phyloP scores from a whole-genome alignment of 92 coral and sea anemone genomes.

The Pocillopora meandrina region DNA sequence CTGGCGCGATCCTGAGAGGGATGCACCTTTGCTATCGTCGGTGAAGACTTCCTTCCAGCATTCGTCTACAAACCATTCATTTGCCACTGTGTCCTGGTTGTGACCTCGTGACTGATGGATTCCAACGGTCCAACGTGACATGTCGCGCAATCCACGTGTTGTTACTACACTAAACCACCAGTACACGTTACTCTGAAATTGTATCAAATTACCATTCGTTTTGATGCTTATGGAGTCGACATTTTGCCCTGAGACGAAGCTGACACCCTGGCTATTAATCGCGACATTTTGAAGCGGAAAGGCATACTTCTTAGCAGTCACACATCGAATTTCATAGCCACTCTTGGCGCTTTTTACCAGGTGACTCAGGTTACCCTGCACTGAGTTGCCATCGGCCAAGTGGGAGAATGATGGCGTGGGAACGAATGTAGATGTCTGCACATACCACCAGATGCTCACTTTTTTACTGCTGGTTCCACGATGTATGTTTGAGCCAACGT shows the following conservation, averaged over 20 bases:
- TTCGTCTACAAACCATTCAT: conserved; percentile 81
- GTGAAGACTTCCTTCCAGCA: conserved; percentile 78
- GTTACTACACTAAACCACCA: conserved; percentile 83
- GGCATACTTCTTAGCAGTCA: conserved; percentile 40
- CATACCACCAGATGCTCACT: conserved; percentile 65
- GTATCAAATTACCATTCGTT: not conserved
- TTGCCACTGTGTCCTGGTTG: conserved; percentile 66
- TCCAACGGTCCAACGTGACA: conserved; percentile 93
- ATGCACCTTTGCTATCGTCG: conserved; percentile 50
- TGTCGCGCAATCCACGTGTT: conserved; percentile 80
- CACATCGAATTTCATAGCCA: conserved; percentile 75
- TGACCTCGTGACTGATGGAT: conserved; percentile 77
- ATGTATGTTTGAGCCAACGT: conserved; percentile 64
- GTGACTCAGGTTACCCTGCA: conserved; percentile 49
- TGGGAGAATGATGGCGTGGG: conserved; percentile 56
- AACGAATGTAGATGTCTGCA: conserved; percentile 41
- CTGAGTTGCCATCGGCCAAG: conserved; percentile 50
- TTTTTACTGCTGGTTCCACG: conserved; percentile 43
- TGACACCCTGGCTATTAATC: not conserved
- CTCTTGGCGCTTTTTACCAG: conserved; percentile 56
- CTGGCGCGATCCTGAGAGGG: conserved; percentile 39
- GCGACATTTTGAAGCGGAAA: conserved; percentile 71
- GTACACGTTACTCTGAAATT: conserved; percentile 60
- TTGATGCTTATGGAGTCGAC: conserved; percentile 71
- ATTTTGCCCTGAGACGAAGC: conserved; percentile 61